Evolutionary conservation across 2,888 invertebrate species (phyloP).

Genomic region (Drosophila macrospina): DNA sequence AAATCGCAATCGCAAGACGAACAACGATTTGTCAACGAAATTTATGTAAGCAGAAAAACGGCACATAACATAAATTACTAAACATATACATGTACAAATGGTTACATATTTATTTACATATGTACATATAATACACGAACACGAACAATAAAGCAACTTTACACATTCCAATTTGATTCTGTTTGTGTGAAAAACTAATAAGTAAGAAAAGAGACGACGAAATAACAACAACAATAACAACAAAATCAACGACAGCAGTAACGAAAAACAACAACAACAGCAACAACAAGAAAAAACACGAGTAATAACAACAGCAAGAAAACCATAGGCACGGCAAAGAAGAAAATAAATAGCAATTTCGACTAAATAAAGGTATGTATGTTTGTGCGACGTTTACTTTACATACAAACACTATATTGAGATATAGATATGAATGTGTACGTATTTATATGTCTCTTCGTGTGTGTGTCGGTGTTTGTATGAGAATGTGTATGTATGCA

Average conservation of each 20-base stretch:
- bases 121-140: conserved; percentile 27
- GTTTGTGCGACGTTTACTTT: conserved; percentile 46
- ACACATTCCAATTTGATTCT: conserved; percentile 72
- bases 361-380: conserved; percentile 75
- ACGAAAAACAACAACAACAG: conserved; percentile 35
- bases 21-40: conserved; percentile 43
- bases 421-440: conserved; percentile 47
- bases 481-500: conserved; percentile 23
- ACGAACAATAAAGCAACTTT: conserved; percentile 52
- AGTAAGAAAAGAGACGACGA: conserved; percentile 52
- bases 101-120: conserved; percentile 19
- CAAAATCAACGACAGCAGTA: conserved; percentile 24
- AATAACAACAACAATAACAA: conserved; percentile 46
- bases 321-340: conserved; percentile 58
- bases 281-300: too few relatives aligned
- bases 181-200: conserved; percentile 71
- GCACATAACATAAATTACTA: conserved; percentile 43
- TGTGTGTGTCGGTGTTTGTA: conserved; percentile 4
- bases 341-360: conserved; percentile 77
- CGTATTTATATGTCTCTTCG: conserved; percentile 16
- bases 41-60: conserved; percentile 58
- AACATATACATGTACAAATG: conserved; percentile 19
- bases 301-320: conserved; percentile 35
- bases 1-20: conserved; percentile 18
- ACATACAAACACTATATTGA: conserved; percentile 51